Evolutionary conservation across 2,797 vertebrate species (phyloP).

Genomic region (Phoeniculus purpureus): DNA sequence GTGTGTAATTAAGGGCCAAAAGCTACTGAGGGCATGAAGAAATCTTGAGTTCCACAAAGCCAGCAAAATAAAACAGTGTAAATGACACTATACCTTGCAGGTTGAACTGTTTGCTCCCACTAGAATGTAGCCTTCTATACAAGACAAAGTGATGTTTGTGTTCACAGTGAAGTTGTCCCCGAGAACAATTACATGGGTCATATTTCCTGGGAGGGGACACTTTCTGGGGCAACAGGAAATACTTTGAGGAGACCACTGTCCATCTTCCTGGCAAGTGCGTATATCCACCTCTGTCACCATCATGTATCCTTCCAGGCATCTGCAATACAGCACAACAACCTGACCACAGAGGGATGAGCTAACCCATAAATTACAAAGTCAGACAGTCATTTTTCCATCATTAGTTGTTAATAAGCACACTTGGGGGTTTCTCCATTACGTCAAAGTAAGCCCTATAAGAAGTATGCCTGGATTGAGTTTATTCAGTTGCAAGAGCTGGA

Average conservation of each 20-base stretch:
- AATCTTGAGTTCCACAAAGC: background rate
- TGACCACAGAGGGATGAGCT: background rate
- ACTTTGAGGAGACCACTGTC: slow-evolving; percentile 87
- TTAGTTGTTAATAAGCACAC: background rate
- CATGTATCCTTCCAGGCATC: slow-evolving; percentile 89
- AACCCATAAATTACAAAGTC: background rate
- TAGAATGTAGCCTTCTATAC: slow-evolving; percentile 86
- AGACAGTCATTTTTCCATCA: background rate
- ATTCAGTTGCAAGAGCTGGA: background rate
- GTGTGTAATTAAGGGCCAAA: background rate
- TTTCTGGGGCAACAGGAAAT: slow-evolving; percentile 84
- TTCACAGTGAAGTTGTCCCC: slow-evolving; percentile 85
- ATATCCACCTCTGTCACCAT: slow-evolving; percentile 77
- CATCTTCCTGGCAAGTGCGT: slow-evolving; percentile 87
- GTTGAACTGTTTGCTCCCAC: slow-evolving; percentile 80
- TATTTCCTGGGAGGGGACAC: slow-evolving; percentile 83
- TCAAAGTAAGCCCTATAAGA: background rate
- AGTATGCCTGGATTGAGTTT: background rate
- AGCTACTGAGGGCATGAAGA: background rate
- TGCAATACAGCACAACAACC: slow-evolving; percentile 70
- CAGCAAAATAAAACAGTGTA: background rate
- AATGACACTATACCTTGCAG: slow-evolving; percentile 84
- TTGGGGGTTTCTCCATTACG: background rate
- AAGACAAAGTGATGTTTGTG: slow-evolving; percentile 84
- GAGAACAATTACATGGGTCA: slow-evolving; percentile 75